A percentile compares a stretch with the other conserved stretches of the same genome.
Conservation (phyloP, 2,888 invertebrate species). For the Nineta flava region DNA sequence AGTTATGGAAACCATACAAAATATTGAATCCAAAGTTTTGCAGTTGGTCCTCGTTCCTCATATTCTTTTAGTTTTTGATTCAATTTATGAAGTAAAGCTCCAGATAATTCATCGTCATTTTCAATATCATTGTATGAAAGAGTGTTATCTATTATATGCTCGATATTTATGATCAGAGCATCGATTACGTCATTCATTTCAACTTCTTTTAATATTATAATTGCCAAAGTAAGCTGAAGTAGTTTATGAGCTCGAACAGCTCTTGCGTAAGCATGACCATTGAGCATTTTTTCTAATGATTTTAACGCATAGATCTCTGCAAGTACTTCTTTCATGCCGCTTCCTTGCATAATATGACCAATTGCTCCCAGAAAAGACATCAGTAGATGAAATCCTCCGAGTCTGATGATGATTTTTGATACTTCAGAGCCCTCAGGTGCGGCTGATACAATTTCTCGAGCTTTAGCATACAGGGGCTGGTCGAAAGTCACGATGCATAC, state of each 20-base stretch:
- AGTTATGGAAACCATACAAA: slow-evolving; percentile 20
- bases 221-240: slow-evolving; percentile 20
- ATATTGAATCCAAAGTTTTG: no score
- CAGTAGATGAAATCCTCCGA: no score
- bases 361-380: no score
- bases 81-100: slow-evolving; percentile 15
- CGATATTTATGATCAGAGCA: slow-evolving; percentile 14
- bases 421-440: no score
- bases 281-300: slow-evolving; percentile 18
- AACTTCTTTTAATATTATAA: slow-evolving; percentile 17
- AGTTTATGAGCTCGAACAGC: slow-evolving; percentile 16
- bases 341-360: slow-evolving; percentile 22
- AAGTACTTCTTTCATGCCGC: slow-evolving; percentile 15
- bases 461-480: no score
- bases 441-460: no score
- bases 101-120: slow-evolving; percentile 13
- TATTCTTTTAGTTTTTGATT: slow-evolving; percentile 16
- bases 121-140: no score
- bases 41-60: no score
- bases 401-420: no score
- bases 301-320: slow-evolving; percentile 13
- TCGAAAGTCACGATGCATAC: no score
- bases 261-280: slow-evolving; percentile 17
- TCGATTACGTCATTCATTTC: slow-evolving; percentile 17
- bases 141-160: slow-evolving; percentile 15